Percentiles rank a stretch among this genome's conserved stretches.
phyloP scores from a whole-genome alignment of 2,113 vertebrate species.

The Indri indri region DNA sequence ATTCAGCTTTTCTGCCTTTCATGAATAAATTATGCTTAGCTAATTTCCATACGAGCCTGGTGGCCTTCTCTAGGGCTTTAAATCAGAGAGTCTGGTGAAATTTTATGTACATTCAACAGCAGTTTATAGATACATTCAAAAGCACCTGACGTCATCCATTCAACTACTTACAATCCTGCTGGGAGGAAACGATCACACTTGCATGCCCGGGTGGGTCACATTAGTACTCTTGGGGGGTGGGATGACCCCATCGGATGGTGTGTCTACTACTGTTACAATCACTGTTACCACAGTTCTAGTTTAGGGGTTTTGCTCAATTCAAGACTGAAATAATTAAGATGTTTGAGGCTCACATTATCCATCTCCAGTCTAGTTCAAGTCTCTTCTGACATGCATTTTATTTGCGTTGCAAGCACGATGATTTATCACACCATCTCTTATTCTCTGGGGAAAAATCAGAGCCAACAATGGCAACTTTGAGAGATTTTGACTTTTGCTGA shows the following conservation, averaged over 20 bases:
- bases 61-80: slow-evolving; percentile 76
- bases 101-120: slow-evolving; percentile 75
- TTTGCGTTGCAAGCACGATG: slow-evolving; percentile 78
- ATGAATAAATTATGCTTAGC: slow-evolving; percentile 77
- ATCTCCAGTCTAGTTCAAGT: slow-evolving; percentile 74
- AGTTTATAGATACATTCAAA: slow-evolving; percentile 76
- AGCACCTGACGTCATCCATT: slow-evolving; percentile 70
- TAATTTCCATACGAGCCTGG: slow-evolving; percentile 73
- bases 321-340: slow-evolving; percentile 72
- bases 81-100: slow-evolving; percentile 70
- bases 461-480: slow-evolving; percentile 83
- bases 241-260: background rate
- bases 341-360: slow-evolving; percentile 66
- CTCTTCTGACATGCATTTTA: slow-evolving; percentile 75
- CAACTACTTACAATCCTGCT: slow-evolving; percentile 67
- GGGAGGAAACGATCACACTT: slow-evolving; percentile 33
- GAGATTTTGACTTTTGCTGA: slow-evolving; percentile 85
- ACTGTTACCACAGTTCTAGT: background rate
- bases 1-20: slow-evolving; percentile 77
- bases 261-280: background rate
- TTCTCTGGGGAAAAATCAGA: slow-evolving; percentile 82
- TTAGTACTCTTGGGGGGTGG: background rate
- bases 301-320: background rate
- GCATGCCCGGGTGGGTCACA: slow-evolving; percentile 51
- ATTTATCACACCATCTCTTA: slow-evolving; percentile 81